Conservation (phyloP, 2,113 vertebrate species). For the Fregetta grallaria region DNA sequence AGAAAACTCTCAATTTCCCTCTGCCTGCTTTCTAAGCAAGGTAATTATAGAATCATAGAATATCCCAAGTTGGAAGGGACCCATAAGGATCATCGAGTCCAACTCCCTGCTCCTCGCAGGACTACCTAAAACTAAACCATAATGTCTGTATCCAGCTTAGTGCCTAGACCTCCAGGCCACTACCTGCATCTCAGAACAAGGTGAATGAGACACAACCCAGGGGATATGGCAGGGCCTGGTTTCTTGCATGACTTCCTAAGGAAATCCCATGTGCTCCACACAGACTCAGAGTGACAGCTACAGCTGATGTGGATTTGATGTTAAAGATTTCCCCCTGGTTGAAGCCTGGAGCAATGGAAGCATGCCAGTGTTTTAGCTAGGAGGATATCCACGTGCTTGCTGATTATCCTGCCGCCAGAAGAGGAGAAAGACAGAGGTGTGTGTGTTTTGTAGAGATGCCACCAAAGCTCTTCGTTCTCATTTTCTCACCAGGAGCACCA, state of each 20-base stretch:
- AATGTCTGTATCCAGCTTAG: not conserved
- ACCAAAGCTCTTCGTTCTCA: not conserved
- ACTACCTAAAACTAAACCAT: not conserved
- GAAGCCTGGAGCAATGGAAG: not conserved
- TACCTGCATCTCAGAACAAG: not conserved
- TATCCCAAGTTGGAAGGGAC: not conserved
- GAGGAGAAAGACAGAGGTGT: not conserved
- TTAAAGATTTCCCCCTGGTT: not conserved
- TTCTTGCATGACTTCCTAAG: not conserved
- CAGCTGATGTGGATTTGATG: not conserved
- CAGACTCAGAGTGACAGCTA: not conserved
- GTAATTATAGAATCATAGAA: not conserved
- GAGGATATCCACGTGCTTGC: not conserved
- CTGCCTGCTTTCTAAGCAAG: not conserved
- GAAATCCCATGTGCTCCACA: not conserved
- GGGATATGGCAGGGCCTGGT: accelerated
- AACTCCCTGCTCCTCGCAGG: not conserved
- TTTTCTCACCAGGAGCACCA: not conserved
- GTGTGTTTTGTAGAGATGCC: not conserved
- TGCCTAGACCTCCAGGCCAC: not conserved
- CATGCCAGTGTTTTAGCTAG: not conserved
- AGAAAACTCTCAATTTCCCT: not conserved
- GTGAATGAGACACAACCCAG: not conserved
- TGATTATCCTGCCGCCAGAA: not conserved
- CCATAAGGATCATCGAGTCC: not conserved